Conservation (phyloP, 2,113 vertebrate species). For the Tachysurus vachellii region DNA sequence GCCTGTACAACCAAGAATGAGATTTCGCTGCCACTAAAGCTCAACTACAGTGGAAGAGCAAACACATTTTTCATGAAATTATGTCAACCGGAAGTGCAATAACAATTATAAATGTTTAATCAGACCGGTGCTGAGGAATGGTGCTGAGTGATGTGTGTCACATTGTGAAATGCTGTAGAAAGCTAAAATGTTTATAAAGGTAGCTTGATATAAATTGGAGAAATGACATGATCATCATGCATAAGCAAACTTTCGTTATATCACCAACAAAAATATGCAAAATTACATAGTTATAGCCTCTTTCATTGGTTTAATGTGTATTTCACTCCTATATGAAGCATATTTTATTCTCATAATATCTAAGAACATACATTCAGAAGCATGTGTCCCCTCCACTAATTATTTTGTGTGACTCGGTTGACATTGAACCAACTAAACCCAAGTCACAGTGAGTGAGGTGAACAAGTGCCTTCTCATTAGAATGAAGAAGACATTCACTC, state of each 20-base stretch:
- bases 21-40: neutral
- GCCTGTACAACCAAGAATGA: constrained; percentile 18
- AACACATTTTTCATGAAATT: constrained; percentile 23
- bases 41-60: neutral
- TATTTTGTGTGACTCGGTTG: constrained; percentile 10
- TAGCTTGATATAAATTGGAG: neutral
- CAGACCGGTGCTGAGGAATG: neutral
- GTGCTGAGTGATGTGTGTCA: neutral
- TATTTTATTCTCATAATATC: constrained; percentile 41
- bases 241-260: neutral
- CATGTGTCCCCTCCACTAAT: neutral
- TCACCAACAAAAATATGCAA: constrained; percentile 8
- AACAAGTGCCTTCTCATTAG: constrained; percentile 4
- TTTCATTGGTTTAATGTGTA: neutral
- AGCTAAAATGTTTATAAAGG: neutral
- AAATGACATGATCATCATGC: neutral
- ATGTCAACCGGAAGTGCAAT: constrained; percentile 50
- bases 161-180: constrained; percentile 25
- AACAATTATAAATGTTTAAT: constrained; percentile 52
- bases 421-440: neutral
- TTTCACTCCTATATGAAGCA: constrained; percentile 19
- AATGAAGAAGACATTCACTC: constrained; percentile 5
- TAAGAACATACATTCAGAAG: constrained; percentile 43
- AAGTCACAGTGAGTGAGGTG: constrained; percentile 1
- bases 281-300: neutral